Base-by-base conservation (phyloP, 2,888 invertebrate genomes). In the Cryptocephalus moraei region DNA sequence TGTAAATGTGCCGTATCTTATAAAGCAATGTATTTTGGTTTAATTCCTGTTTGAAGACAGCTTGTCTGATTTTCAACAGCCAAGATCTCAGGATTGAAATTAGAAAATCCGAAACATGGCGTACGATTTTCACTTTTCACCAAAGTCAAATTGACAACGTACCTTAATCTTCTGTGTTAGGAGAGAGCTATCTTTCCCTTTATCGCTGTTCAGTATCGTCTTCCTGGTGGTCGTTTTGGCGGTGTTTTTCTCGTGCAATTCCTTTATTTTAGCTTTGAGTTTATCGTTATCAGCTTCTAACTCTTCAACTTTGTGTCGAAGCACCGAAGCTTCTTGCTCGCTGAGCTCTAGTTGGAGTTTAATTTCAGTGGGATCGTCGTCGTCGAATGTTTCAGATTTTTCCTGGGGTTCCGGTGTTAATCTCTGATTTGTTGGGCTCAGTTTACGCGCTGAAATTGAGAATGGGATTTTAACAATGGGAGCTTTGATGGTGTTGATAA, bases 301-400 rank as follows among this genome's bases (percentile, higher is more conserved):
- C 58, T 88, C 88, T 67, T 89, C 88, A 48, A 90, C 82, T 72
- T 91, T 92, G 55, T 86, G 79, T 39, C 88, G 78, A 52, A 92
- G 72, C 49, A 90, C 86, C 14, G 84, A 79, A 47, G 90, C 82
- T 75, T 94, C 93, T 75, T 91, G 90, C 70, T 93, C 92, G 64
- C 88, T 87, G 42, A 92, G 76, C 69, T 93, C 93, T 44, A 94
- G 73, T 56, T 92, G 81, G 38, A 93, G 76, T 61, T 89, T 82
- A 49, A 92, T 71, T 68, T 93, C 91, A 13, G 86, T 81, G 10
- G 85, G 82, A 70, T 90, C 88, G 59, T 91, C 91, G 61, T 84
- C 86, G 8, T 84, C 82, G 53, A 81, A 81, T 45, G 82, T 81
- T 63, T 84, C 84, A 62, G 84, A 82, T 62, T 84, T 85, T 53